Percentiles rank a stretch among this genome's conserved stretches.
Evolutionary conservation across 2,113 vertebrate species (phyloP).

Genomic region (Oncorhynchus gorbuscha): DNA sequence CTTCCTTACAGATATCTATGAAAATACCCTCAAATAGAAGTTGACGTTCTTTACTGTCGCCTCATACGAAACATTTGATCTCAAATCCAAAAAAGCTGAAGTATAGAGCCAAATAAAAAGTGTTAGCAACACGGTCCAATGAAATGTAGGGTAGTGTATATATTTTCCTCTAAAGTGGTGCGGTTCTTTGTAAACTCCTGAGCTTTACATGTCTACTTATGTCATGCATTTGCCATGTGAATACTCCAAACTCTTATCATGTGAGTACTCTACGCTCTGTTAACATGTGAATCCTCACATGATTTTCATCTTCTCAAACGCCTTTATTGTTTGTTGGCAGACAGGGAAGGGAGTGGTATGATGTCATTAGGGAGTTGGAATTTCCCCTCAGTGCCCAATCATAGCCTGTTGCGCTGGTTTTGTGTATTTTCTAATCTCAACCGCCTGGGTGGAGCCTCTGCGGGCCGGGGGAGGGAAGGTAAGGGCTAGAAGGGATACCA

Average conservation of each 20-base stretch:
- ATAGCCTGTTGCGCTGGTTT: constrained; percentile 16
- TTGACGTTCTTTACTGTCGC: no score
- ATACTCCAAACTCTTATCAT: background rate
- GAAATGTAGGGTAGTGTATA: no score
- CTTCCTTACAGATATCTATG: no score
- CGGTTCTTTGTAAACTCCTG: no score
- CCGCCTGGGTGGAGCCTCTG: constrained; percentile 58
- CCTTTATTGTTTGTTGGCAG: background rate
- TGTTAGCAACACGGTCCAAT: no score
- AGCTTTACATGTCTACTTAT: no score
- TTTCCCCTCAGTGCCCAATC: constrained; percentile 66
- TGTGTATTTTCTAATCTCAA: constrained; percentile 75
- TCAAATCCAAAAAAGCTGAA: no score
- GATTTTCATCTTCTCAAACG: background rate
- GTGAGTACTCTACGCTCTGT: background rate
- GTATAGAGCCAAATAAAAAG: no score
- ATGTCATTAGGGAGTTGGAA: constrained; percentile 44
- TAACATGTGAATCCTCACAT: background rate
- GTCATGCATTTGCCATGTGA: background rate
- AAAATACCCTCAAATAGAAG: no score
- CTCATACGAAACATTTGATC: no score
- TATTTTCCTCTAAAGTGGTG: no score
- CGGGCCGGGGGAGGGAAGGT: background rate
- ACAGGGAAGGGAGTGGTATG: constrained; percentile 23
- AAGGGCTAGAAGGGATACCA: no score